A percentile compares a stretch with the other conserved stretches of the same genome.
These are phyloP conservation scores for Steinernema hermaphroditum DNA, from an alignment of 2,888 invertebrate genomes.

Conservation along the genomic window DNA sequence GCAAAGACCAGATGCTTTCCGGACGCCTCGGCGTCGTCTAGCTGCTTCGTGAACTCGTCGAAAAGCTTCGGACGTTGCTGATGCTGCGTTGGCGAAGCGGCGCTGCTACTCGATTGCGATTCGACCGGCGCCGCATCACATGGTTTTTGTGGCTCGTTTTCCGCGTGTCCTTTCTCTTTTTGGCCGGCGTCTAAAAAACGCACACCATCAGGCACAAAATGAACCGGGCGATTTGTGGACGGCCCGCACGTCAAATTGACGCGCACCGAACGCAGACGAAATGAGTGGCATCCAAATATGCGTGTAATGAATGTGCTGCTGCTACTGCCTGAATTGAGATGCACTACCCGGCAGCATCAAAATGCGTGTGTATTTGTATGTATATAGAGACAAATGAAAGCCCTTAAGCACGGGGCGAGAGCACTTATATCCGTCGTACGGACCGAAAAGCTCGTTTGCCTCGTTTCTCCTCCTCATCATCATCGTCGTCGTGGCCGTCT, in stretches of 20 bases:
- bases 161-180: background rate
- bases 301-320: too few relatives aligned
- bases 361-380: too few relatives aligned
- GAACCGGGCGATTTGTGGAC: too few relatives aligned
- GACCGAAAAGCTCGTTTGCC: background rate
- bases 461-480: too few relatives aligned
- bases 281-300: too few relatives aligned
- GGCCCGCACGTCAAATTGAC: too few relatives aligned
- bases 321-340: too few relatives aligned
- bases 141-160: constrained; percentile 21
- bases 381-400: background rate
- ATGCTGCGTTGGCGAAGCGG: constrained; percentile 15
- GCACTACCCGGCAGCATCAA: too few relatives aligned
- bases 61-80: background rate
- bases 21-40: constrained; percentile 19
- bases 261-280: too few relatives aligned
- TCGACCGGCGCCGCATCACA: constrained; percentile 30
- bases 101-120: constrained; percentile 19
- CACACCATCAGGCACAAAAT: background rate
- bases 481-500: background rate
- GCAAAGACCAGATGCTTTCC: constrained; percentile 39
- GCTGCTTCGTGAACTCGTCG: constrained; percentile 6
- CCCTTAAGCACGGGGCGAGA: background rate
- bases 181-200: constrained; percentile 8
- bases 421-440: background rate